These are phyloP conservation scores for Oryzias melastigma DNA, from an alignment of 2,113 vertebrate genomes.

Conservation along the genomic window DNA sequence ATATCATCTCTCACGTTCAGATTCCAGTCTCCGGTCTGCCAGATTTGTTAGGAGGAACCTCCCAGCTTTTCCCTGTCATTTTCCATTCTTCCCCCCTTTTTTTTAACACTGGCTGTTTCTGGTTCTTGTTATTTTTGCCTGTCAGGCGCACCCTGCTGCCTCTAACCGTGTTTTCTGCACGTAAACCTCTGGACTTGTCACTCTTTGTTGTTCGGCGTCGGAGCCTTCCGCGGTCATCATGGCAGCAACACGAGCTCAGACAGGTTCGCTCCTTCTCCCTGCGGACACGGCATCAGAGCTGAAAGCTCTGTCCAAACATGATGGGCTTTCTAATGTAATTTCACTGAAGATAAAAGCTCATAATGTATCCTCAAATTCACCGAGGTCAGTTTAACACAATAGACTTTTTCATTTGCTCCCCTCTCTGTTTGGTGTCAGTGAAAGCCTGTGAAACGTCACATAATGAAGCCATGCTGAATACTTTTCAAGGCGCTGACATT, in stretches of 20 bases:
- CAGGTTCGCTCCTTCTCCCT: background rate
- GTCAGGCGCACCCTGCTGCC: no score
- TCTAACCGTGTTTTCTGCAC: background rate
- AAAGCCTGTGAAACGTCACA: conserved; percentile 24
- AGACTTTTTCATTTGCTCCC: conserved; percentile 43
- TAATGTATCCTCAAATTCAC: conserved; percentile 48
- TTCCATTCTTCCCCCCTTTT: background rate
- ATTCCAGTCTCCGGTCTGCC: background rate
- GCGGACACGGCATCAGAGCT: conserved; percentile 19
- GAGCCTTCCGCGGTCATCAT: background rate
- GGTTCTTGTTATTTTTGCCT: background rate
- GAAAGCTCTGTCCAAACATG: conserved; percentile 30
- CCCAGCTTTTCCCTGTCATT: background rate
- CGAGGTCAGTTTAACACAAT: conserved; percentile 56
- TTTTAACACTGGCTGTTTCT: background rate
- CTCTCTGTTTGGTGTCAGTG: conserved; percentile 28
- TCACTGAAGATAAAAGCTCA: conserved; percentile 49
- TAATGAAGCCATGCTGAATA: conserved; percentile 14
- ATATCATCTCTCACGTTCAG: background rate
- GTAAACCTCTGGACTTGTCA: background rate
- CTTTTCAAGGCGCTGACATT: conserved; percentile 9
- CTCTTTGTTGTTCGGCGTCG: background rate
- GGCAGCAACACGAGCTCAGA: background rate
- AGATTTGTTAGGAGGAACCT: background rate
- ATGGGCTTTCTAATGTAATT: conserved; percentile 49